A percentile compares a stretch with the other conserved stretches of the same genome.
phyloP scores from a whole-genome alignment of 2,797 vertebrate genomes.

The Mormyrops attenuatus region DNA sequence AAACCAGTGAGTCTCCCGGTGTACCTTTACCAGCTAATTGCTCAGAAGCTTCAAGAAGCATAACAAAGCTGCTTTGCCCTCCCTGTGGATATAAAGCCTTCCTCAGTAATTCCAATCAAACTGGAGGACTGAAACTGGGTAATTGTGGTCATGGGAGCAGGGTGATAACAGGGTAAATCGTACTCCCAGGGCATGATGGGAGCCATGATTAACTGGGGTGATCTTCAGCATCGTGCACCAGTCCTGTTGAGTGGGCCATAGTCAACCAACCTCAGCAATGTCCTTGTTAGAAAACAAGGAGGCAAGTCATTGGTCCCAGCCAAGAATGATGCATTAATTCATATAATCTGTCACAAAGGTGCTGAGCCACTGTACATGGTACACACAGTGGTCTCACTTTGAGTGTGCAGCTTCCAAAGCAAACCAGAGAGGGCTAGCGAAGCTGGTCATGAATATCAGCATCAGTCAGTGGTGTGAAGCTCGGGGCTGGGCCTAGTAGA shows the following conservation, averaged over 20 bases:
- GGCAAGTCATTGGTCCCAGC: conserved; percentile 52
- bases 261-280: conserved; percentile 58
- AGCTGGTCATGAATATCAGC: not conserved
- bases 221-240: conserved; percentile 42
- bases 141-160: not conserved
- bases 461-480: not conserved
- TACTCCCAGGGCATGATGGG: not conserved
- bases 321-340: conserved; percentile 61
- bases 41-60: not conserved
- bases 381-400: not conserved
- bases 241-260: conserved; percentile 52
- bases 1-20: not conserved
- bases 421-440: not conserved
- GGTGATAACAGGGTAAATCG: not conserved
- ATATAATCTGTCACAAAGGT: conserved; percentile 62
- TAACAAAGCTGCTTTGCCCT: not conserved
- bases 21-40: not conserved
- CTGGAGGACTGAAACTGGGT: not conserved
- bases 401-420: not conserved
- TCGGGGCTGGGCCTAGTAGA: not conserved
- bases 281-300: conserved; percentile 59
- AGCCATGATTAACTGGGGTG: conserved; percentile 22
- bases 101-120: not conserved
- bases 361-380: conserved; percentile 49
- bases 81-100: not conserved